Base-by-base conservation (phyloP, 30 jellyfish, hydroid and myxozoan genomes). In the Turritopsis rubra region DNA sequence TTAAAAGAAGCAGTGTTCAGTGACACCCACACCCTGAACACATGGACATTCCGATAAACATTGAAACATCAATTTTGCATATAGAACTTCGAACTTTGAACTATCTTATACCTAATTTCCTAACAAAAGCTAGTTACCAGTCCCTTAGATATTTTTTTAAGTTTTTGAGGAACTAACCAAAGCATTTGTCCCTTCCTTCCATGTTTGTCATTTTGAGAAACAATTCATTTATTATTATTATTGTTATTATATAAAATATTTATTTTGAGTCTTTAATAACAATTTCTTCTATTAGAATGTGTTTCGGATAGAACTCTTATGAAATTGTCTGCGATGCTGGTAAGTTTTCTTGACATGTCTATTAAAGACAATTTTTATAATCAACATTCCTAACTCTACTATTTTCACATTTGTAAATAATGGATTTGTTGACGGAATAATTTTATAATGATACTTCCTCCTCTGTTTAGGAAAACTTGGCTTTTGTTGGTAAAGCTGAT, bases 301-400 rank as follows among this genome's bases (percentile, higher is more conserved):
- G 84, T 90, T 41, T 75, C 93, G 13, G 68, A 80, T 24, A 85
- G 71, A 76, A 65, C 97, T 7, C 73, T 80, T 18, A 18, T 71
- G 29, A 77, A 86, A 72, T 83, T 90, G 8, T 84, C 97, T 9
- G 97, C 96, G 66, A 90, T 90, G 97, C 85, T 90, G 87, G 97
- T 90, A 66, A 30, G 96, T 54, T 41, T 41, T 41, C 13, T 41
- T 41, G 60, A 3, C 60, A 41, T 3, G 60, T 13, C 60, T 41
- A 3, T 41, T 7, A 29, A 26, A 25, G 18, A 21, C 19, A 16
- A 76, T 27, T 27, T 53, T 79, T 24, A 4, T 8, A 21, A 29
- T 27, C 22, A n/a, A n/a, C n/a, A n/a, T n/a, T n/a, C n/a, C n/a
- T n/a, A n/a, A n/a, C n/a, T n/a, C n/a, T n/a, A n/a, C n/a, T n/a